Conservation (phyloP, 2,113 vertebrate species). For the Regulus satrapa region DNA sequence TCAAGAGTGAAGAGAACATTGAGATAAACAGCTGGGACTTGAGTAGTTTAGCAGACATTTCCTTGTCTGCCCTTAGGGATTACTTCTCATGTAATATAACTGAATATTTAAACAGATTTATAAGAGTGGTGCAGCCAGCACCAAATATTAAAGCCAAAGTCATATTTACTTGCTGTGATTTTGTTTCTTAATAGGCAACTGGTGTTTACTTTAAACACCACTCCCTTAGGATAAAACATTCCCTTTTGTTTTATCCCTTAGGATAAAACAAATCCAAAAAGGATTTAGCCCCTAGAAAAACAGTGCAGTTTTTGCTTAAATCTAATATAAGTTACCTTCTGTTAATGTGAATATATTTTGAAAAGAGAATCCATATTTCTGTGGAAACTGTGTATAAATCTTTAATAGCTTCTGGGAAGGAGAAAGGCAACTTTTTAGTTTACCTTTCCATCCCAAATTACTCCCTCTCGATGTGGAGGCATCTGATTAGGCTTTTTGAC, state of each 20-base stretch:
- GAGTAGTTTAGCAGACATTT: not conserved
- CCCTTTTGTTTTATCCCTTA: too few species aligned
- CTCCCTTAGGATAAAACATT: not conserved
- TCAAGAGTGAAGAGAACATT: not conserved
- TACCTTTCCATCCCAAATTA: not conserved
- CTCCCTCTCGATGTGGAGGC: not conserved
- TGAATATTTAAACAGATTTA: not conserved
- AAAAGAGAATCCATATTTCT: not conserved
- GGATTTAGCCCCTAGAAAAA: not conserved
- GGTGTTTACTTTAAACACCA: not conserved
- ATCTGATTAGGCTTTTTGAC: not conserved
- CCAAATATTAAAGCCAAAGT: not conserved
- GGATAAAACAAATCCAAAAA: not conserved
- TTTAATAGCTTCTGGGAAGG: not conserved
- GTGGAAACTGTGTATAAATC: not conserved
- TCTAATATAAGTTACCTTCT: not conserved
- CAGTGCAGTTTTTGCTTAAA: not conserved
- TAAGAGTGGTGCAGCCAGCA: not conserved
- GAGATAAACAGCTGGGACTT: not conserved
- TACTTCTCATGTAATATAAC: not conserved
- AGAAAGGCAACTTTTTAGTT: not conserved
- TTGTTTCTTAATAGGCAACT: not conserved
- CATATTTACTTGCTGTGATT: not conserved
- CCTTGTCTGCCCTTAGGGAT: not conserved
- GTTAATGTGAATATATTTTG: not conserved